A percentile compares a stretch with the other conserved stretches of the same genome.
phyloP scores from a whole-genome alignment of 92 coral and sea anemone genomes.

The Palythoa grandis region DNA sequence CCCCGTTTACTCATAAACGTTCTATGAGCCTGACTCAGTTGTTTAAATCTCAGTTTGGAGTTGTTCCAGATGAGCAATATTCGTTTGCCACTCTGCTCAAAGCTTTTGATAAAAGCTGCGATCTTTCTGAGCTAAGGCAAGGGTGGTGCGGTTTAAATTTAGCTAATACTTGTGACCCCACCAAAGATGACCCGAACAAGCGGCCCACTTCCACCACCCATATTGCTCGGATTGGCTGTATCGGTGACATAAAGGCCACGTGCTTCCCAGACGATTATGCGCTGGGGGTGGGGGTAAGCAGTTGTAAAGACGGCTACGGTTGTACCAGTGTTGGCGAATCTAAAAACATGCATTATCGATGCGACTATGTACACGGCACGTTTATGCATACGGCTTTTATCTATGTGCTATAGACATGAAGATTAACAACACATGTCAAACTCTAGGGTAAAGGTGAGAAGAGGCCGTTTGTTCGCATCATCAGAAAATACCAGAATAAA shows the following conservation, averaged over 20 bases:
- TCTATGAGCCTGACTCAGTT: constrained; percentile 66
- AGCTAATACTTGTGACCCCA: constrained; percentile 81
- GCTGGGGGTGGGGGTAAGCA: constrained; percentile 90
- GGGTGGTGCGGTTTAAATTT: constrained; percentile 92
- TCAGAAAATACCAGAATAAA: too few relatives aligned
- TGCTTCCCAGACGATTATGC: constrained; percentile 93
- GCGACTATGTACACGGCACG: constrained; percentile 85
- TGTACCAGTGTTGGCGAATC: constrained; percentile 83
- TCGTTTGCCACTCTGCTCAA: constrained; percentile 84
- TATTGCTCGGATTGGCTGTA: constrained; percentile 84
- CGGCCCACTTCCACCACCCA: constrained; percentile 80
- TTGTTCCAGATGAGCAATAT: constrained; percentile 85
- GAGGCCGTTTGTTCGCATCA: neutral
- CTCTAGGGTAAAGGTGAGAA: neutral
- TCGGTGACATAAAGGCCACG: constrained; percentile 86
- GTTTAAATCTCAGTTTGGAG: constrained; percentile 79
- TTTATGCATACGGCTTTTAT: constrained; percentile 84
- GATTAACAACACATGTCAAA: neutral
- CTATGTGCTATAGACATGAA: constrained; percentile 60
- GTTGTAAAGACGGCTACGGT: constrained; percentile 91
- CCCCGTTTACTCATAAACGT: constrained; percentile 80
- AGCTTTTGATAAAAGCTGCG: constrained; percentile 88
- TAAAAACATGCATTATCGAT: constrained; percentile 87
- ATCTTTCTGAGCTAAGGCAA: constrained; percentile 82
- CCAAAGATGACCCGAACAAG: constrained; percentile 71